Evolutionary conservation across 2,113 vertebrate species (phyloP), one percentile per base, ranked within the genome.

Genomic region (Daubentonia madagascariensis): DNA sequence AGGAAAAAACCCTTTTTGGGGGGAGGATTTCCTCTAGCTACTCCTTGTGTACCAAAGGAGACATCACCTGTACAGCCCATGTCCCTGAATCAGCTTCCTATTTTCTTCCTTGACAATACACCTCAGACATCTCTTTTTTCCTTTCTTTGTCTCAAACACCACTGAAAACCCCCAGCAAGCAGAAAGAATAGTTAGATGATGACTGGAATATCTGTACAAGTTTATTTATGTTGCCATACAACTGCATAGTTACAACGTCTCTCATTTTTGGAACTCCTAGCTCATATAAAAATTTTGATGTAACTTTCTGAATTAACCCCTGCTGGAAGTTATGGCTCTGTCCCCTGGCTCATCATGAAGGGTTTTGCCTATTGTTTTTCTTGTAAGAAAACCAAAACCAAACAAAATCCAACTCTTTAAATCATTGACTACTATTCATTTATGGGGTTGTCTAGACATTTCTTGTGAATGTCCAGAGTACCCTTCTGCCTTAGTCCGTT

Each of bases 201-300:
- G 40, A 90, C 65, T 92, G 25, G 32, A 70, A 25, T 85, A 76
- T 61, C 32, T 91, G 35, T 70, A 17, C 32, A 75, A 78, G 43
- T 94, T 97, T 91, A 48, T 90, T 93, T 97, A 91, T 94, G 61
- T 93, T 95, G 40, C 95, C 78, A 75, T 93, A 59, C 65, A 95
- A 96, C 92, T 28, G 16, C 40, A 59, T 80, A 67, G 83, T 84
- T 86, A 32, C 63, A 68, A 91, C 79, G 43, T 91, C 91, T 95
- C 40, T 91, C 57, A 76, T 59, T 97, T 95, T 92, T 72, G 48
- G 54, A 95, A 59, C 45, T 96, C 48, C 79, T 52, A 35, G 57
- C 28, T 73, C 12, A 37, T 32, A 70, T 80, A 89, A 97, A 94
- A 89, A 40, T 79, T 94, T 85, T 87, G 23, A 5, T 94, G 25